Base-by-base conservation (phyloP, 1,140 invertebrate genomes). In the Coenobita brevimanus region DNA sequence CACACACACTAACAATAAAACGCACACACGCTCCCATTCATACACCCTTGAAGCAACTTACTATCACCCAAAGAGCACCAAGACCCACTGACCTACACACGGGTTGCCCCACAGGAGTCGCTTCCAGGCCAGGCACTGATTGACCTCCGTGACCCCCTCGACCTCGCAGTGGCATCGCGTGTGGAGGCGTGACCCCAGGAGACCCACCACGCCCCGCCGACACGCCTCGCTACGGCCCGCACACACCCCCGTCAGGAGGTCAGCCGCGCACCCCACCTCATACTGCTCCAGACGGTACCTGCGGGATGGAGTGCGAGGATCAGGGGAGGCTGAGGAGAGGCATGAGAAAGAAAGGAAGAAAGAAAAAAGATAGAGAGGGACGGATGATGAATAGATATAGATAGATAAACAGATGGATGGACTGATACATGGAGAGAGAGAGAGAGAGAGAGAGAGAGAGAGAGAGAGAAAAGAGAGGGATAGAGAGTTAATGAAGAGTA, bases 251-350 rank as follows among this genome's bases (percentile, higher is more conserved):
- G 80, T 82, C n/a, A 82, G 43, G 1, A 82, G 64, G 64, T 82
- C 80, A 15, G 80, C n/a, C 2, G 80, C 80, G 43, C 80, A 82
- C 1, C 80, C 80, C 17, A 82, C 80, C 64, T 82, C 80, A 41
- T 82, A 82, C 46, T 82, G 62, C 27, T 82, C 80, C 24, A 82
- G 43, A 41, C 62, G 62, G 80, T 82, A 82, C 80, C 80, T 82
- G 80, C 17, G n/a, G 30, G 36, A 21, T 24, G 33, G 57, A 27
- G 33, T 62, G 57, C 2, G 13, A 33, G 62, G 50, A 8, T 54
- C 21, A 3, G 27, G 60, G 60, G 3, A 21, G 60, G 3, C 21
- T n/a, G 60, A 27, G 21, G 3, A 21, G 60, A 62, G 60, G 60
- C 3, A 21, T 3, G 27, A 27, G 21, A 21, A 62, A 3, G 60